Percentiles rank a stretch among this genome's conserved stretches.
phyloP scores from a whole-genome alignment of 2,113 vertebrate species.

The Chaetodon trifascialis region DNA sequence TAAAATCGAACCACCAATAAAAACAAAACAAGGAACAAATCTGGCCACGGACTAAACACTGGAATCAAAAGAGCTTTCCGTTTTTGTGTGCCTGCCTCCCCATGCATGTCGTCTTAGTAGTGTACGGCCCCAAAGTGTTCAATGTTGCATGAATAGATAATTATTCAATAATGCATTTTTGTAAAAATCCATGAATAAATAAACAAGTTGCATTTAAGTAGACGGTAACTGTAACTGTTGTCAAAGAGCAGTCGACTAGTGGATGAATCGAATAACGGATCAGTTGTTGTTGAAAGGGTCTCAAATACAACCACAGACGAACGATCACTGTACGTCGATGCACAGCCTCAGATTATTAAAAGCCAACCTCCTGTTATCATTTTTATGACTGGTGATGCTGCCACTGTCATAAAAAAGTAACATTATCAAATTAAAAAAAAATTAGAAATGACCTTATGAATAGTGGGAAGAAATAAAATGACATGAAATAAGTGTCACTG shows the following conservation, averaged over 20 bases:
- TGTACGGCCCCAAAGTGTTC: constrained; percentile 16
- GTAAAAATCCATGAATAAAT: background rate
- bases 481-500: too few relatives aligned
- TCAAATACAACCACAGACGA: too few relatives aligned
- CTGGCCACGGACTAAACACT: constrained; percentile 49
- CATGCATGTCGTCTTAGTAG: constrained; percentile 34
- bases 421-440: background rate
- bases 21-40: background rate
- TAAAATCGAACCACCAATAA: background rate
- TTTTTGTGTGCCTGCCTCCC: constrained; percentile 19
- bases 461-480: background rate
- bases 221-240: too few relatives aligned
- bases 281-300: too few relatives aligned
- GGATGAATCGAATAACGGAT: too few relatives aligned
- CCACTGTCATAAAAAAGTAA: background rate
- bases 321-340: too few relatives aligned
- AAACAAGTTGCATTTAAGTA: background rate
- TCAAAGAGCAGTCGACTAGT: too few relatives aligned
- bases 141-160: background rate
- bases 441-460: background rate
- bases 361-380: too few relatives aligned
- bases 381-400: too few relatives aligned
- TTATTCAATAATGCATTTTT: background rate
- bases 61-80: constrained; percentile 54
- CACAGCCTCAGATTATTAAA: too few relatives aligned